These are phyloP conservation scores for Thera obeliscata DNA, from an alignment of 2,888 invertebrate species.

Conservation along the genomic window DNA sequence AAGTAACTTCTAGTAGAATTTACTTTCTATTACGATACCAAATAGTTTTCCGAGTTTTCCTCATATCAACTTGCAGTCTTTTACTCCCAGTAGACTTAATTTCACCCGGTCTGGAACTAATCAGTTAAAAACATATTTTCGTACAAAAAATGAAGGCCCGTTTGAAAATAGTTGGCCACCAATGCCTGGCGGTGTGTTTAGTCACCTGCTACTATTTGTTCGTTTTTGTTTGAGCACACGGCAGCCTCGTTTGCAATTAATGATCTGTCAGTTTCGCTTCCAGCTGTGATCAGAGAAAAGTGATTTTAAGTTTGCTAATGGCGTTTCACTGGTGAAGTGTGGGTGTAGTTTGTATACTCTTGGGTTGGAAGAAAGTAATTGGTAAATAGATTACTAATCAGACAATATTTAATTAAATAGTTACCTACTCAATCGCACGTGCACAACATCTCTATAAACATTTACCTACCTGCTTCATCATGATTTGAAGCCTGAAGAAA, in stretches of 20 bases:
- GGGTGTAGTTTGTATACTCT: slow-evolving; percentile 11
- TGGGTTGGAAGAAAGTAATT: slow-evolving; percentile 16
- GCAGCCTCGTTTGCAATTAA: slow-evolving; percentile 33
- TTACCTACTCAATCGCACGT: too few species aligned
- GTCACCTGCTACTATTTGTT: slow-evolving; percentile 36
- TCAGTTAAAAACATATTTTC: not conserved
- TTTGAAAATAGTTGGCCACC: slow-evolving; percentile 17
- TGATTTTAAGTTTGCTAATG: slow-evolving; percentile 21
- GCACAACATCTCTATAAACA: not conserved
- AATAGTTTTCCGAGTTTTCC: too few species aligned
- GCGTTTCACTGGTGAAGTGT: slow-evolving; percentile 25
- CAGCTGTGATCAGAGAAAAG: slow-evolving; percentile 34
- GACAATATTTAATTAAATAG: not conserved
- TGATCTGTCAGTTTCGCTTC: slow-evolving; percentile 38
- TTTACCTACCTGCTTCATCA: not conserved
- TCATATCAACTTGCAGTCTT: too few species aligned
- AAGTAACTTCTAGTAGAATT: too few species aligned
- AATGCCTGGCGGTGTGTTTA: slow-evolving; percentile 18
- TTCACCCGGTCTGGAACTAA: too few species aligned
- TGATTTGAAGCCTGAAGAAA: too few species aligned
- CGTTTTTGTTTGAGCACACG: slow-evolving; percentile 37
- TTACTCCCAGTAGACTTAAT: too few species aligned
- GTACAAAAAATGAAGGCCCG: not conserved
- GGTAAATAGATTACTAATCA: not conserved
- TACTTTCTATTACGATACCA: too few species aligned